Evolutionary conservation across 2,113 vertebrate species (phyloP), one percentile per base, ranked within the genome.

Genomic region (Sturnus vulgaris): DNA sequence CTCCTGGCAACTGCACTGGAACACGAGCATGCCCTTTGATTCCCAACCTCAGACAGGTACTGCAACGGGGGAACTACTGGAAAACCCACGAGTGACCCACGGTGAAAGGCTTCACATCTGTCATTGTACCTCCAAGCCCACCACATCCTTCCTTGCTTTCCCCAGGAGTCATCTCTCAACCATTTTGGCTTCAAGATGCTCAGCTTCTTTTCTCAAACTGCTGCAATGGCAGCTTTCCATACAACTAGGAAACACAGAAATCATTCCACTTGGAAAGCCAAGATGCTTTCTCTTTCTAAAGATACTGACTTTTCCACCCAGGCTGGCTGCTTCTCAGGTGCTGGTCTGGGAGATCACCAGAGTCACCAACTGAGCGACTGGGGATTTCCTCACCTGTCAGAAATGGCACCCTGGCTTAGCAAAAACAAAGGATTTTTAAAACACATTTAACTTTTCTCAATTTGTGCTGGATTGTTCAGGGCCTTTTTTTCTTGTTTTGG

Each of bases 1-100:
- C 1, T 76, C 81, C 39, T 12, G 2, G 21, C 1, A 4, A 20
- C 55, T 42, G 33, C 0, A 0, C 0, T 1, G 20, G 5, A 70
- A 52, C 33, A 42, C 15, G 20, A 61, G 46, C 3, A 9, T 13
- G 1, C 30, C n/a, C 61, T 35, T 0, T 0, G 53, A 44, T 56
- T 46, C 20, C 53, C 42, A 52, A 0, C 22, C 5, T 0, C 46
- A 14, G 6, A 30, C 44, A 64, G 30, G 46, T 30, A 11, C 3
- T 59, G 57, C 55, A 71, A 60, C 25, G 33, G 44, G 42, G 19
- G 9, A 44, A 21, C 81, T n/a, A 1, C 31, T 24, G 57, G 23
- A 46, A 11, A 78, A 53, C 2, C 18, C 73, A 59, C 3, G 6
- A 75, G 17, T 5, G 39, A 78, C 22, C 40, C 33, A 37, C 0